These are phyloP conservation scores for Lymantria dispar DNA, from an alignment of 2,888 invertebrate species.

Conservation along the genomic window DNA sequence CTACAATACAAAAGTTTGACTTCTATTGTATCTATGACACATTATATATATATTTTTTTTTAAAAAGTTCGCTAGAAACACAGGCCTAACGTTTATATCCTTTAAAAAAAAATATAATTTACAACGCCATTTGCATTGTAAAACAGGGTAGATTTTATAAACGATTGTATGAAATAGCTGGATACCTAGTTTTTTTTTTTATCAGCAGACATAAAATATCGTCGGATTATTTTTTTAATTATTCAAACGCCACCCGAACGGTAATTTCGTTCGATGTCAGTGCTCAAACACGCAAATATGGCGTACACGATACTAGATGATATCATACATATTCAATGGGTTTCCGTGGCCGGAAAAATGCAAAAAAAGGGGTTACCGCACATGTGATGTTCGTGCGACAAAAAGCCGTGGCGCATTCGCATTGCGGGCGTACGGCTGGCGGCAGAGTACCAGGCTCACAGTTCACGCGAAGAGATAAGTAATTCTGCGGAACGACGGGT, in stretches of 20 bases:
- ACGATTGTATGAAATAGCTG: no score
- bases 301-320: background rate
- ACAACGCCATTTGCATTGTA: no score
- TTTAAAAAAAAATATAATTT: no score
- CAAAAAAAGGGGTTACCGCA: constrained; percentile 32
- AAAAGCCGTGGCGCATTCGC: constrained; percentile 63
- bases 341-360: constrained; percentile 19
- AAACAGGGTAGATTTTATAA: no score
- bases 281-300: constrained; percentile 6
- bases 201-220: background rate
- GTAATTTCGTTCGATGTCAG: constrained; percentile 12
- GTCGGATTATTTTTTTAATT: constrained; percentile 13
- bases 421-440: constrained; percentile 74
- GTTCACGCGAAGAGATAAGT: constrained; percentile 63
- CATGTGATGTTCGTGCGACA: constrained; percentile 38
- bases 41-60: no score
- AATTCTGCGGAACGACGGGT: constrained; percentile 54
- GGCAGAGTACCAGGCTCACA: constrained; percentile 71
- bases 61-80: no score
- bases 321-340: background rate
- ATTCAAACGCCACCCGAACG: constrained; percentile 21
- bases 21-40: no score
- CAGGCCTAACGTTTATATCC: no score
- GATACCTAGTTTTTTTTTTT: background rate
- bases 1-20: no score